A percentile compares a stretch with the other conserved stretches of the same genome.
Conservation (phyloP, 2,797 vertebrate species). For the Sebastes itinus region DNA sequence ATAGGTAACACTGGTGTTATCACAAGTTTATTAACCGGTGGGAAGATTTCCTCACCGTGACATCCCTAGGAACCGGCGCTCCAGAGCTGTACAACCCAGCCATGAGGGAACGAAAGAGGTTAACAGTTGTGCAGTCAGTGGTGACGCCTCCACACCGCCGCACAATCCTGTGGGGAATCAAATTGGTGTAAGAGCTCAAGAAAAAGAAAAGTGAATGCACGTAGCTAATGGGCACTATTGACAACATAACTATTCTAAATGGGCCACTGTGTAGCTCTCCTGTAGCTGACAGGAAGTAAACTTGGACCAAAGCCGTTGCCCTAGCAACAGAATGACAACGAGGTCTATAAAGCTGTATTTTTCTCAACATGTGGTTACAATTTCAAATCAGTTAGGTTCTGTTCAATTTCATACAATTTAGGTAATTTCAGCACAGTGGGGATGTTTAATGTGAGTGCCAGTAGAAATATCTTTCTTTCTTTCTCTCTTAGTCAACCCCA, state of each 20-base stretch:
- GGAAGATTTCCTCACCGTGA: too few species aligned
- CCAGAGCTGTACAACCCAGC: too few species aligned
- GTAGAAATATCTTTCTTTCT: neutral
- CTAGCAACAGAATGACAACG: neutral
- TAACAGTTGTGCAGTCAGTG: too few species aligned
- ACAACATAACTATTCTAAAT: neutral
- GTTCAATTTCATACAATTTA: neutral
- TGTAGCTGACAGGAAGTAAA: neutral
- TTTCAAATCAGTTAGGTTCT: constrained; percentile 1
- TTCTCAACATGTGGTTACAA: neutral
- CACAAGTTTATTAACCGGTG: too few species aligned
- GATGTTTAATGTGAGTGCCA: neutral
- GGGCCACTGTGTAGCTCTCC: neutral
- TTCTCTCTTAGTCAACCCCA: neutral
- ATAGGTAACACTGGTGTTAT: too few species aligned
- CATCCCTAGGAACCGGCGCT: too few species aligned
- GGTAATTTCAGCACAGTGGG: neutral
- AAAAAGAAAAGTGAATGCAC: neutral
- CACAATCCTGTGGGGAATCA: too few species aligned
- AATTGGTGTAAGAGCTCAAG: neutral
- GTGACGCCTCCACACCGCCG: too few species aligned
- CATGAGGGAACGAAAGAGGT: too few species aligned
- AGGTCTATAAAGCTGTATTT: neutral
- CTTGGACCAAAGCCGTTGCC: too few species aligned
- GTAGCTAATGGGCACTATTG: neutral